Percentiles rank a stretch among this genome's conserved stretches.
These are phyloP conservation scores for Drosophila aff. DNA, from an alignment of 1,140 invertebrate species.

Conservation along the genomic window DNA sequence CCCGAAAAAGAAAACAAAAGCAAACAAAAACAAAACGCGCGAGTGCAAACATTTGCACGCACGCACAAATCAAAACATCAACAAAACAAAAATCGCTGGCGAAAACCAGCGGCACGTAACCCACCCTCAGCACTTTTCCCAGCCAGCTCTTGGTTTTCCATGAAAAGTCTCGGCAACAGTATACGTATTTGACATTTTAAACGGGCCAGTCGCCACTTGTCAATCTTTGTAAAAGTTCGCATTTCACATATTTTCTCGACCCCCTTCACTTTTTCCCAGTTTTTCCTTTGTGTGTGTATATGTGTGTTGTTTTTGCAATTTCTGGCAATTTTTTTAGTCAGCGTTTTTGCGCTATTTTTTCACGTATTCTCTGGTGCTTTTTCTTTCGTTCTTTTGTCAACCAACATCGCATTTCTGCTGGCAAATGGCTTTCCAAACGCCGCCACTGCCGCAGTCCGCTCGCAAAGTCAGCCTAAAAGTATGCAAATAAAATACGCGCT, in stretches of 20 bases:
- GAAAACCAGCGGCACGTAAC: slow-evolving; percentile 67
- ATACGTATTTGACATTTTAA: slow-evolving; percentile 83
- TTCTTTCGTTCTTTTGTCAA: slow-evolving; percentile 45
- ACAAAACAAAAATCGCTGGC: slow-evolving; percentile 70
- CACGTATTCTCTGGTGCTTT: slow-evolving; percentile 8
- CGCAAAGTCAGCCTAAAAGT: slow-evolving; percentile 79
- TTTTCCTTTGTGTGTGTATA: slow-evolving; percentile 38
- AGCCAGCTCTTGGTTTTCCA: slow-evolving; percentile 38
- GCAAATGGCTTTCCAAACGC: slow-evolving; percentile 78
- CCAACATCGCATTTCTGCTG: slow-evolving; percentile 65
- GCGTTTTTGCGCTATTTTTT: slow-evolving; percentile 15
- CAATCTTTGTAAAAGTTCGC: slow-evolving; percentile 82
- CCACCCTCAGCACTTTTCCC: slow-evolving; percentile 7
- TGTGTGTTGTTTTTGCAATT: slow-evolving; percentile 46
- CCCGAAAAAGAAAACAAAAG: slow-evolving; percentile 42
- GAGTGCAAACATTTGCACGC: slow-evolving; percentile 82
- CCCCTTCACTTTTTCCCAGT: slow-evolving; percentile 44
- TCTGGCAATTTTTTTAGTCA: slow-evolving; percentile 41
- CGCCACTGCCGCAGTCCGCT: slow-evolving; percentile 20
- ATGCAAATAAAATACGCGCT: slow-evolving; percentile 83
- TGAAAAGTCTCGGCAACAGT: slow-evolving; percentile 77
- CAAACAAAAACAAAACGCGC: slow-evolving; percentile 66
- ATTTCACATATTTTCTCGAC: slow-evolving; percentile 77
- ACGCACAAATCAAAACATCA: slow-evolving; percentile 83
- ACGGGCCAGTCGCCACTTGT: slow-evolving; percentile 81